phyloP scores from a whole-genome alignment of 2,888 invertebrate species.

The Rhingia rostrata region DNA sequence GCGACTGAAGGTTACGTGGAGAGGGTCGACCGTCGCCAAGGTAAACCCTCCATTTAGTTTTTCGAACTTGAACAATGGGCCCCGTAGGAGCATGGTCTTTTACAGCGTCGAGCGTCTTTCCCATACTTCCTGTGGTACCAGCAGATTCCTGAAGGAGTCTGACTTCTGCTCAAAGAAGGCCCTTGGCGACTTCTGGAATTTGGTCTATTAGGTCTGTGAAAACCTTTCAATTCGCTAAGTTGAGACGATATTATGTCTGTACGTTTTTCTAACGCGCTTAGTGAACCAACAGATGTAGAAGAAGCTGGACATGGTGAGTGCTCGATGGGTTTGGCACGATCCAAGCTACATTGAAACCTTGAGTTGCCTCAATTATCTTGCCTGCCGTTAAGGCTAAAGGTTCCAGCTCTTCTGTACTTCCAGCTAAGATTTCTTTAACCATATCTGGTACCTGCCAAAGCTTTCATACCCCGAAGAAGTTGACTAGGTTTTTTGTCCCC shows the following conservation, averaged over 20 bases:
- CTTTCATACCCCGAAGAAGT: constrained; percentile 53
- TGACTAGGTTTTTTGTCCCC: constrained; percentile 7
- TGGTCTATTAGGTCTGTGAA: background rate
- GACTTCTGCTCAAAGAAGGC: too few species aligned
- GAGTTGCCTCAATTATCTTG: too few species aligned
- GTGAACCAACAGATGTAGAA: too few species aligned
- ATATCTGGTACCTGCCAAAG: too few species aligned
- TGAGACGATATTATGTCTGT: too few species aligned
- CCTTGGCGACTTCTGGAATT: background rate
- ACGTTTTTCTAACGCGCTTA: too few species aligned
- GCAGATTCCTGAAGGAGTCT: constrained; percentile 28
- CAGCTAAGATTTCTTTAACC: too few species aligned
- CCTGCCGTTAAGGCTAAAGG: too few species aligned
- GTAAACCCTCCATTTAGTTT: constrained; percentile 17
- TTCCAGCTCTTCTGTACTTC: too few species aligned
- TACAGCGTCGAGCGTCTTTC: constrained; percentile 55
- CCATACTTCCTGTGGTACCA: constrained; percentile 62
- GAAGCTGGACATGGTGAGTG: too few species aligned
- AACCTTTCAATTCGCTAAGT: background rate
- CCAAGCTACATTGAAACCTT: background rate
- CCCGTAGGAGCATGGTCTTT: constrained; percentile 35
- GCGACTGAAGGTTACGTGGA: constrained; percentile 2
- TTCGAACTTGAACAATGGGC: too few species aligned
- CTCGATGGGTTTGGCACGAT: background rate
- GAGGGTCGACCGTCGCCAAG: constrained; percentile 28